A percentile compares a stretch with the other conserved stretches of the same genome.
Evolutionary conservation across 2,888 invertebrate species (phyloP).

Genomic region (Idaea biselata): DNA sequence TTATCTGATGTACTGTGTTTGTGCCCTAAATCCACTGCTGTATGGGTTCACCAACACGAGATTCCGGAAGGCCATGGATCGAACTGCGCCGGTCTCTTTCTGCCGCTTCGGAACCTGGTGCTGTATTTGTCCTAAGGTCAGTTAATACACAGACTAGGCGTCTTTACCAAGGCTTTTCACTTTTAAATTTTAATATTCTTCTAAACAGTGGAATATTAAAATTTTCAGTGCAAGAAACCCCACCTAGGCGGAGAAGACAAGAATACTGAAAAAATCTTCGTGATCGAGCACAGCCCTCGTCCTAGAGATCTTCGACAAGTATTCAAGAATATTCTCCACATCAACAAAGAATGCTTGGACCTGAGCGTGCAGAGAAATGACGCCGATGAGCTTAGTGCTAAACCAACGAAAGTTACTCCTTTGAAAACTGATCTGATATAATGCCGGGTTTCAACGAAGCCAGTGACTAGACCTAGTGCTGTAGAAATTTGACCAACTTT

Average conservation of each 20-base stretch:
- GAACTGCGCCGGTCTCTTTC: constrained; percentile 72
- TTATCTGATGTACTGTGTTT: constrained; percentile 85
- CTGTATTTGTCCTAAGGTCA: constrained; percentile 57
- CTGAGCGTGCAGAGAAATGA: constrained; percentile 46
- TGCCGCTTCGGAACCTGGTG: constrained; percentile 71
- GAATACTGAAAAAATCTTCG: constrained; percentile 65
- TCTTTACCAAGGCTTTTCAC: too few relatives aligned
- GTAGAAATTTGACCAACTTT: too few relatives aligned
- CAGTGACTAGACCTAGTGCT: too few relatives aligned
- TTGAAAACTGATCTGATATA: constrained; percentile 45
- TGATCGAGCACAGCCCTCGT: constrained; percentile 58
- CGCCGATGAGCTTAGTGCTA: constrained; percentile 60
- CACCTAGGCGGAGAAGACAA: constrained; percentile 43
- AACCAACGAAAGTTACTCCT: constrained; percentile 69
- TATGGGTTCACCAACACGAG: constrained; percentile 88
- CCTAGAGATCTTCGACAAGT: constrained; percentile 54
- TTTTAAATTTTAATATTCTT: background rate
- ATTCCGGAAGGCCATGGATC: constrained; percentile 84
- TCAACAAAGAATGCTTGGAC: constrained; percentile 63
- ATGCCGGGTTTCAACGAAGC: background rate
- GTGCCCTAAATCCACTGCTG: constrained; percentile 88
- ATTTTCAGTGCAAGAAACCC: constrained; percentile 51
- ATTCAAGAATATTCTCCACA: constrained; percentile 63
- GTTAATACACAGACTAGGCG: constrained; percentile 10
- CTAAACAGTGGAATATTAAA: background rate